Evolutionary conservation across 2,888 invertebrate species (phyloP).

Genomic region (Schizotus pectinicornis): DNA sequence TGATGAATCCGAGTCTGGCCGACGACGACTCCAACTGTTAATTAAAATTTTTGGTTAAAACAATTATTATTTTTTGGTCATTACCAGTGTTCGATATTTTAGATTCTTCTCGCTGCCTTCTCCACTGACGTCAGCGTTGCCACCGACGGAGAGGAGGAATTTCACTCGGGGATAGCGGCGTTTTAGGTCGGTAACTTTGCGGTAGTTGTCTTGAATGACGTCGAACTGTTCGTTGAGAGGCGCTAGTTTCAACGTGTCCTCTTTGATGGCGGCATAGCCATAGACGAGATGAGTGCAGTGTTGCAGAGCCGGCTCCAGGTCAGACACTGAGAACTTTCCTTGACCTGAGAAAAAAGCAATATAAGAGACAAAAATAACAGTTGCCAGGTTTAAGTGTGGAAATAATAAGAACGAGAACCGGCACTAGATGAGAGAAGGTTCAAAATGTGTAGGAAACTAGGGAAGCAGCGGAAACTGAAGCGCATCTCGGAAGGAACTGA

Average conservation of each 20-base stretch:
- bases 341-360: conserved; percentile 67
- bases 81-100: conserved; percentile 75
- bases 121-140: conserved; percentile 72
- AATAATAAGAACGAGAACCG: too few species aligned
- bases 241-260: conserved; percentile 73
- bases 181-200: conserved; percentile 74
- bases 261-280: conserved; percentile 79
- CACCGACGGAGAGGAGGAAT: conserved; percentile 78
- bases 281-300: conserved; percentile 82
- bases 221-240: conserved; percentile 77
- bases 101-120: conserved; percentile 60
- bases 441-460: too few species aligned
- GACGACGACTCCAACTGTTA: conserved; percentile 73
- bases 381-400: too few species aligned
- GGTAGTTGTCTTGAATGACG: conserved; percentile 76
- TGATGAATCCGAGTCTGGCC: conserved; percentile 76
- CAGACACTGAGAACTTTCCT: conserved; percentile 74
- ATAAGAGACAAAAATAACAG: background rate
- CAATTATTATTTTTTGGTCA: conserved; percentile 49
- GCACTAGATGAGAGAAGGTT: too few species aligned
- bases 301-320: conserved; percentile 76
- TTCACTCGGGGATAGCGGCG: conserved; percentile 72
- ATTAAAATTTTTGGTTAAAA: conserved; percentile 9
- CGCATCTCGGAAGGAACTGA: too few species aligned
- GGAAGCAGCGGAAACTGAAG: too few species aligned